A percentile compares a stretch with the other conserved stretches of the same genome.
Conservation (phyloP, 2,888 invertebrate genomes). For the Ormia ochracea region DNA sequence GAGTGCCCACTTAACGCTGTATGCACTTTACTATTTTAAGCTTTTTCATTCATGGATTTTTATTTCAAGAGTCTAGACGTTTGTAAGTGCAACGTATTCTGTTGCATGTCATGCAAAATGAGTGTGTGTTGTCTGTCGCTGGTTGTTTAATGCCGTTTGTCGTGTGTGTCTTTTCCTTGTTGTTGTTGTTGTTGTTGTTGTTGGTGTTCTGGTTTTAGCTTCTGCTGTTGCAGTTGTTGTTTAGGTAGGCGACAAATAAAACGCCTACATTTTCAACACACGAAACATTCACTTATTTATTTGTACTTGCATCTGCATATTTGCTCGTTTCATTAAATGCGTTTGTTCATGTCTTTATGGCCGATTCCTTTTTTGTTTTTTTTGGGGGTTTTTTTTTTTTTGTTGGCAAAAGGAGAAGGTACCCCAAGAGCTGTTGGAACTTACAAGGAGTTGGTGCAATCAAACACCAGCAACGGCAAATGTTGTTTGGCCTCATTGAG, state of each 20-base stretch:
- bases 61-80: slow-evolving; percentile 57
- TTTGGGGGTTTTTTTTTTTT: too few species aligned
- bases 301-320: slow-evolving; percentile 17
- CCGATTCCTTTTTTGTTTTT: slow-evolving; percentile 25
- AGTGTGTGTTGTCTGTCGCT: slow-evolving; percentile 9
- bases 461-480: neutral
- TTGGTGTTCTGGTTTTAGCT: slow-evolving; percentile 14
- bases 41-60: slow-evolving; percentile 55
- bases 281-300: slow-evolving; percentile 25
- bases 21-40: slow-evolving; percentile 52
- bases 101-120: slow-evolving; percentile 46
- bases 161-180: too few species aligned
- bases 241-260: slow-evolving; percentile 54
- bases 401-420: slow-evolving; percentile 21
- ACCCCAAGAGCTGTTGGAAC: neutral
- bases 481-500: slow-evolving; percentile 31
- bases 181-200: neutral
- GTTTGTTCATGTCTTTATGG: slow-evolving; percentile 36
- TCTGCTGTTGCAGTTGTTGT: slow-evolving; percentile 25
- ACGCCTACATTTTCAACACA: slow-evolving; percentile 57
- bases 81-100: slow-evolving; percentile 53
- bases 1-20: neutral
- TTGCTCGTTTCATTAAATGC: slow-evolving; percentile 47
- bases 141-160: slow-evolving; percentile 10
- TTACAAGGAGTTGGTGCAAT: neutral